Evolutionary conservation across 2,888 invertebrate genomes (phyloP), one percentile per base, ranked within the genome.

Genomic region (Gymnoscelis rufifasciata): DNA sequence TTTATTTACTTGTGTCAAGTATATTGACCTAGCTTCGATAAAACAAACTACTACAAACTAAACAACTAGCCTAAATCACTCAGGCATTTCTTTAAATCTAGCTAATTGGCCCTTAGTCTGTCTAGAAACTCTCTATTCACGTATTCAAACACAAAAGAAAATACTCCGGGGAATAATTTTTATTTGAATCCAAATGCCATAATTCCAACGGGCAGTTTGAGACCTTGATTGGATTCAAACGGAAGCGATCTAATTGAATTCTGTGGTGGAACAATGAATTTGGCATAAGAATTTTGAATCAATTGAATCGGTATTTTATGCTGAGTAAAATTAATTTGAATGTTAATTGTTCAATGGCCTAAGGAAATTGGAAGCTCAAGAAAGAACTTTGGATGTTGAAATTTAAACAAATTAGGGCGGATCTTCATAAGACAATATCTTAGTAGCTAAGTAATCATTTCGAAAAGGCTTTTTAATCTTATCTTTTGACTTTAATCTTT

Each of bases 241-340:
- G 38, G 40, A 49, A 49, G 47, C 54, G 44, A 52, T 52, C 38
- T 30, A 50, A 56, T 54, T 51, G 51, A 40, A 52, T 54, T 51
- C 41, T 29, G 42, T 31, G 43, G 48, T 19, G 19, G 19, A 44
- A 50, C 45, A 45, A 50, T 50, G 38, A 44, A 50, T 41, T 50
- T 35, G 44, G 44, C 41, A 45, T 49, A 37, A 41, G 42, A 50
- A 45, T 45, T 42, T 36, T 28, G 33, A 37, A 44, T 44, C 44
- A 37, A 44, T 44, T 14, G 26, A 43, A 44, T 37, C 15, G 40
- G 33, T 33, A 44, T 45, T 41, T 44, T 26, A 41, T 35, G 29
- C 14, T 29, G 19, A 41, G 38, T 49, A 10, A 49, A 49, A 49
- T 49, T 49, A 41, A 44, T 48, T 48, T 31, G 19, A 43, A 14